Conservation (phyloP, 2,113 vertebrate species). For the Jaculus jaculus region DNA sequence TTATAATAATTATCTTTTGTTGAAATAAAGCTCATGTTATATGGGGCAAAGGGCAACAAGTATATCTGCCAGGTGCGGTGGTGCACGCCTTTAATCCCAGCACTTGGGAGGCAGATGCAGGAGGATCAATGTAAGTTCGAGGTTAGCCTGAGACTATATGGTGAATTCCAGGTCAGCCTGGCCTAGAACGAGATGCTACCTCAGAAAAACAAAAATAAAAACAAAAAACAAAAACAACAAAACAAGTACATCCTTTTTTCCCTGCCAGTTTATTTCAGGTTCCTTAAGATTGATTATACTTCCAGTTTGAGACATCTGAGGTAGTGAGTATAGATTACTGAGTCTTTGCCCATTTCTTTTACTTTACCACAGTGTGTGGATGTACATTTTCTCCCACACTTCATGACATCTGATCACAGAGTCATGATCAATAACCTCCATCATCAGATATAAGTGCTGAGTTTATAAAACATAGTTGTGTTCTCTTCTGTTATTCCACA, state of each 20-base stretch:
- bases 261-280: slow-evolving; percentile 3
- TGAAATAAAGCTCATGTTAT: slow-evolving; percentile 51
- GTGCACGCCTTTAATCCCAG: too few relatives aligned
- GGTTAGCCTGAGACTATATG: too few relatives aligned
- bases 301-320: slow-evolving; percentile 37
- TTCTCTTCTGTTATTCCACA: neutral
- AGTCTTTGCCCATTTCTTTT: slow-evolving; percentile 32
- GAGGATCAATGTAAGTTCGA: too few relatives aligned
- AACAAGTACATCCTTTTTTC: slow-evolving; percentile 40
- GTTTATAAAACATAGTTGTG: neutral
- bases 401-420: neutral
- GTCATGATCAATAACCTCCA: neutral
- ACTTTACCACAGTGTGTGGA: neutral
- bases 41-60: neutral
- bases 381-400: neutral
- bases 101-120: too few relatives aligned
- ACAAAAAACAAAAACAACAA: too few relatives aligned
- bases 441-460: neutral
- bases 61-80: neutral
- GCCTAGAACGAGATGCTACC: too few relatives aligned
- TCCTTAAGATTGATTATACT: slow-evolving; percentile 49
- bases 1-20: slow-evolving; percentile 36
- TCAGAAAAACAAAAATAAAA: too few relatives aligned
- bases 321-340: neutral
- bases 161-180: too few relatives aligned